Conservation (phyloP, 2,888 invertebrate genomes). For the Meandrusa payeni region DNA sequence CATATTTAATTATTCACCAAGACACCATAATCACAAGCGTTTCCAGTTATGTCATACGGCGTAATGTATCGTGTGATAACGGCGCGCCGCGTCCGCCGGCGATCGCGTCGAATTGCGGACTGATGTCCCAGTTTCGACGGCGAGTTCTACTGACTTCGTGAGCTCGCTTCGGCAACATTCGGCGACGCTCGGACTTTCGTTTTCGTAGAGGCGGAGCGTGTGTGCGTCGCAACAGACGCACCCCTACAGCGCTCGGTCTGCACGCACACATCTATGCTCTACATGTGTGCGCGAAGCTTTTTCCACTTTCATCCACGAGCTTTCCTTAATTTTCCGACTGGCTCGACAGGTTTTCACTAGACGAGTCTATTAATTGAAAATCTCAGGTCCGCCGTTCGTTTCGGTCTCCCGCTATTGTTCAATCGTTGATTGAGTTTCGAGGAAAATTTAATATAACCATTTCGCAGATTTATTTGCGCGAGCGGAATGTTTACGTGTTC, state of each 20-base stretch:
- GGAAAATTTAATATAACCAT: slow-evolving; percentile 31
- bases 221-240: slow-evolving; percentile 35
- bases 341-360: slow-evolving; percentile 64
- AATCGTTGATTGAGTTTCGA: slow-evolving; percentile 34
- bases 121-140: slow-evolving; percentile 84
- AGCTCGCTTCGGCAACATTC: slow-evolving; percentile 77
- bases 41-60: slow-evolving; percentile 74
- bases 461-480: slow-evolving; percentile 5
- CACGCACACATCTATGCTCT: slow-evolving; percentile 22
- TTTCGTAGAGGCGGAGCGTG: slow-evolving; percentile 67
- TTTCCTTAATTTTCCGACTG: slow-evolving; percentile 74
- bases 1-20: slow-evolving; percentile 67
- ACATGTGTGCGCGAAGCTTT: slow-evolving; percentile 55
- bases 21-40: slow-evolving; percentile 71
- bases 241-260: slow-evolving; percentile 5
- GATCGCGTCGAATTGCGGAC: slow-evolving; percentile 78
- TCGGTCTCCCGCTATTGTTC: slow-evolving; percentile 32
- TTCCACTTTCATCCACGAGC: slow-evolving; percentile 74
- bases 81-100: slow-evolving; percentile 68
- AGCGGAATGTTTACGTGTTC: slow-evolving; percentile 7
- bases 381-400: slow-evolving; percentile 26
- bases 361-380: slow-evolving; percentile 31
- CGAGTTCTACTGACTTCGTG: slow-evolving; percentile 80
- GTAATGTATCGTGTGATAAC: slow-evolving; percentile 51
- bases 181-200: slow-evolving; percentile 76